These are phyloP conservation scores for Coccyzus lansbergi DNA, from an alignment of 2,797 vertebrate species.

Conservation along the genomic window DNA sequence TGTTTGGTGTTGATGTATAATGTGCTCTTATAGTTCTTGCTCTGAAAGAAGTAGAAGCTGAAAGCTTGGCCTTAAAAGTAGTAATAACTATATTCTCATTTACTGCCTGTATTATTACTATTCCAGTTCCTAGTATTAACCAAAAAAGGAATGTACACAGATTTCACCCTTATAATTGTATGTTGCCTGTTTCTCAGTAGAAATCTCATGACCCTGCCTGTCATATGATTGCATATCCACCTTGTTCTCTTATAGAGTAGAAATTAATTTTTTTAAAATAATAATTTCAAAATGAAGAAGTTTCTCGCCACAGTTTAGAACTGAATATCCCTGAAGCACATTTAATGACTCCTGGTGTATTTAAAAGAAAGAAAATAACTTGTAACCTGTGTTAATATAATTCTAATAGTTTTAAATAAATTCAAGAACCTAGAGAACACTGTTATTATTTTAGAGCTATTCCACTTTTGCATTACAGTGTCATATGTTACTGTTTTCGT, in stretches of 20 bases:
- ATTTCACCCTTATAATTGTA: background rate
- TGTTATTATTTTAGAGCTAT: background rate
- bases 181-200: background rate
- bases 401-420: background rate
- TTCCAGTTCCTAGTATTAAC: background rate
- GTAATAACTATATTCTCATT: background rate
- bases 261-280: background rate
- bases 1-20: background rate
- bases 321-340: background rate
- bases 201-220: background rate
- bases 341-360: background rate
- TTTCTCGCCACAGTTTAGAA: background rate
- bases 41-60: background rate
- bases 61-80: background rate
- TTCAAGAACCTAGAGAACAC: background rate
- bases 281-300: background rate
- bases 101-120: background rate
- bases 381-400: background rate
- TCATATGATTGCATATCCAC: background rate
- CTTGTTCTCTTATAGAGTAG: background rate
- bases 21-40: background rate
- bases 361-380: background rate
- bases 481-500: background rate
- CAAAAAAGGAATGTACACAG: background rate
- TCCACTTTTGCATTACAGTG: background rate